Evolutionary conservation across 2,113 vertebrate genomes (phyloP).

Genomic region (Callipepla squamata): DNA sequence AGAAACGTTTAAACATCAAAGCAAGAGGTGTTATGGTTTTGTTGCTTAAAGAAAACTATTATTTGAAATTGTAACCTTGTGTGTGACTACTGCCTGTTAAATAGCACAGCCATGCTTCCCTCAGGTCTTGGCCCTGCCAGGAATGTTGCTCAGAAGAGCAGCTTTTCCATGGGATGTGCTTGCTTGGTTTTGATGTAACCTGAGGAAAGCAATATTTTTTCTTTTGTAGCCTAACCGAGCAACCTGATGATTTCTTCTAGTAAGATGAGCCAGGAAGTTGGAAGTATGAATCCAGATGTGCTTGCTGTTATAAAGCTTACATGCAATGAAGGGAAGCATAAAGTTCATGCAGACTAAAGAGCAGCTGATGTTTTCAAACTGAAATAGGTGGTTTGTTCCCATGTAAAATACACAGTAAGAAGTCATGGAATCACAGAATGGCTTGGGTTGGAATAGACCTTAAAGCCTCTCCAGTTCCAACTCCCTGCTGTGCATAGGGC

Average conservation of each 20-base stretch:
- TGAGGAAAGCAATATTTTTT: background rate
- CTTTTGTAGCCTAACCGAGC: background rate
- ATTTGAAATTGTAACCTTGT: background rate
- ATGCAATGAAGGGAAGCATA: background rate
- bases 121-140: background rate
- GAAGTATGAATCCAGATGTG: background rate
- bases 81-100: background rate
- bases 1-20: background rate
- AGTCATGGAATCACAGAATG: background rate
- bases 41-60: background rate
- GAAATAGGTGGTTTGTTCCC: background rate
- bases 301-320: background rate
- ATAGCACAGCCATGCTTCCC: background rate
- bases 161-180: background rate
- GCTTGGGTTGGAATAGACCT: background rate
- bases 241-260: slow-evolving; percentile 2
- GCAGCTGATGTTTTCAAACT: background rate
- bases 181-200: background rate
- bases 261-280: background rate
- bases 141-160: background rate
- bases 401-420: background rate
- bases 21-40: background rate
- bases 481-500: background rate
- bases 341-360: background rate
- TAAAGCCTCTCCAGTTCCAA: background rate